These are phyloP conservation scores for Urocitellus parryii DNA, from an alignment of 2,113 vertebrate genomes.

Conservation along the genomic window DNA sequence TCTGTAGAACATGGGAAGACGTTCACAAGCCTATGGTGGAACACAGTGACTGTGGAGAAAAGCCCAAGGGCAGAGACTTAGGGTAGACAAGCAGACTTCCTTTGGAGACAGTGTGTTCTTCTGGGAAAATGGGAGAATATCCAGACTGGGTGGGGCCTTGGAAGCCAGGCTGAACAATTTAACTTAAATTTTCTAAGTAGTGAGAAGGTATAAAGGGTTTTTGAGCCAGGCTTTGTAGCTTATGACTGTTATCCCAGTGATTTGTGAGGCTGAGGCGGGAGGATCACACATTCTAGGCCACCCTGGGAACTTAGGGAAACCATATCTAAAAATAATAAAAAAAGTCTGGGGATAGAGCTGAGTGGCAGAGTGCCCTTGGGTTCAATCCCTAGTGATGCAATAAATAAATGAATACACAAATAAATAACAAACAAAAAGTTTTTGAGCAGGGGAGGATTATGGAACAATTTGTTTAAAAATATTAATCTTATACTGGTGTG, in stretches of 20 bases:
- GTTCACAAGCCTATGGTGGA: neutral
- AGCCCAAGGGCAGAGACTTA: neutral
- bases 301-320: too few species aligned
- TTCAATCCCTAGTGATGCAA: neutral
- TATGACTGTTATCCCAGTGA: too few species aligned
- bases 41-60: neutral
- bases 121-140: too few species aligned
- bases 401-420: too few species aligned
- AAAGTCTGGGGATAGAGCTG: too few species aligned
- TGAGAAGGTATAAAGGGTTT: neutral
- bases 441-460: neutral
- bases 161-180: neutral
- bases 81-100: neutral
- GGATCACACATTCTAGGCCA: too few species aligned
- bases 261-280: too few species aligned
- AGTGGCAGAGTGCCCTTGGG: neutral
- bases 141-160: neutral
- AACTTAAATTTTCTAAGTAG: neutral
- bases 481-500: neutral
- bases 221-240: neutral
- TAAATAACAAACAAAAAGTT: too few species aligned
- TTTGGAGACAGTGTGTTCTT: neutral
- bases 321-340: neutral
- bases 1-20: neutral
- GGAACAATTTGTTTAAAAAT: neutral